phyloP scores from a whole-genome alignment of 2,113 vertebrate genomes.

The Lophura nycthemera region DNA sequence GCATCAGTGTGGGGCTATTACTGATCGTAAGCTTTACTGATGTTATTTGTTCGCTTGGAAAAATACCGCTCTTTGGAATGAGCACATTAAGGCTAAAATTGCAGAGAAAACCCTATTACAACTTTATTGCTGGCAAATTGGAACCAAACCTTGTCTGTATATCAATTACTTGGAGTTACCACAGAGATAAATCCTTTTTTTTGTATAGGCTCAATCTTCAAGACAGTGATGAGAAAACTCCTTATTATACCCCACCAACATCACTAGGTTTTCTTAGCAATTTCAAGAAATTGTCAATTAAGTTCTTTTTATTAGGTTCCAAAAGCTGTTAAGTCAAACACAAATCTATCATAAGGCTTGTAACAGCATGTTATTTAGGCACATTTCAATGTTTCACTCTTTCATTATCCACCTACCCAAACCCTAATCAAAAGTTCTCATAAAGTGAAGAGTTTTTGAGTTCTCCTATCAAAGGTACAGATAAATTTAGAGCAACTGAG shows the following conservation, averaged over 20 bases:
- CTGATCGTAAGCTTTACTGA: conserved; percentile 94
- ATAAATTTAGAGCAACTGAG: conserved; percentile 58
- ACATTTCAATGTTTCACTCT: conserved; percentile 80
- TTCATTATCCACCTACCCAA: conserved; percentile 81
- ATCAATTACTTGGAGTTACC: conserved; percentile 98
- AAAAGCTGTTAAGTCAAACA: conserved; percentile 88
- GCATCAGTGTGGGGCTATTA: conserved; percentile 94
- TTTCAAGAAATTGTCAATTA: conserved; percentile 97
- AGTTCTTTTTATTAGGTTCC: conserved; percentile 92
- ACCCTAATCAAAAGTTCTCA: conserved; percentile 75
- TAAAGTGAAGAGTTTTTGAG: conserved; percentile 74
- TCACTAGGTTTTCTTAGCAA: conserved; percentile 90
- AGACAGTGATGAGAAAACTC: conserved; percentile 92
- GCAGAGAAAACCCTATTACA: conserved; percentile 97
- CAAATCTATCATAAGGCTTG: conserved; percentile 86
- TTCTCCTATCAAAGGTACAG: conserved; percentile 55
- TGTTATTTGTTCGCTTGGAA: conserved; percentile 96
- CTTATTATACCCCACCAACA: conserved; percentile 91
- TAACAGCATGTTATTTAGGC: conserved; percentile 85
- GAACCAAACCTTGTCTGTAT: conserved; percentile 97
- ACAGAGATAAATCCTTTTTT: conserved; percentile 89
- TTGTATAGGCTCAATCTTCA: conserved; percentile 89
- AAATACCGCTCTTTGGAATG: conserved; percentile 95
- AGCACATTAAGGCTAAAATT: conserved; percentile 97
- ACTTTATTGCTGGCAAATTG: conserved; percentile 98